Conservation (phyloP, 2,797 vertebrate species). For the Sebastes variabilis region DNA sequence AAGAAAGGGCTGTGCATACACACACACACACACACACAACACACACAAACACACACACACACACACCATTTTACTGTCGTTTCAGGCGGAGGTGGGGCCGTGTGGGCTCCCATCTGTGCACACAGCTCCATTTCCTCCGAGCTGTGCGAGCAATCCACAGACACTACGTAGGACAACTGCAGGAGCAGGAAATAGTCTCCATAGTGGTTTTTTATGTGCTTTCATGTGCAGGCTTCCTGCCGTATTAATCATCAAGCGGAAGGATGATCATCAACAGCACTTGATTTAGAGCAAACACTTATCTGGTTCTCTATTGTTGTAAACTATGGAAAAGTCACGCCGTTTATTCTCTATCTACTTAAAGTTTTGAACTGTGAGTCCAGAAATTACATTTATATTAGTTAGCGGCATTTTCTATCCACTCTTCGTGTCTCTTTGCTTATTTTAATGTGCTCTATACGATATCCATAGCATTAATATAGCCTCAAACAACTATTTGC, state of each 20-base stretch:
- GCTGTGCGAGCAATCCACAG: slow-evolving; percentile 19
- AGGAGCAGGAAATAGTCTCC: slow-evolving; percentile 34
- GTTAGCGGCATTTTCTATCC: not conserved
- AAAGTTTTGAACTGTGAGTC: slow-evolving; percentile 23
- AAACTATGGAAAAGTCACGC: slow-evolving; percentile 5
- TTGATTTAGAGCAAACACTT: slow-evolving; percentile 38
- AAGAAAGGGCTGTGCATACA: slow-evolving; percentile 4
- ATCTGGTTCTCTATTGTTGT: not conserved
- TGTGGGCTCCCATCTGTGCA: slow-evolving; percentile 41
- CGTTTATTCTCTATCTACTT: slow-evolving; percentile 33
- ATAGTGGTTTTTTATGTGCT: slow-evolving; percentile 20
- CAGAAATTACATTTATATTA: slow-evolving; percentile 26
- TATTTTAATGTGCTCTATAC: not conserved
- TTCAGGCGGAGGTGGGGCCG: slow-evolving; percentile 25
- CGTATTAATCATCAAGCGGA: slow-evolving; percentile 38
- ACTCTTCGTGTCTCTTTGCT: not conserved
- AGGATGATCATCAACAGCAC: slow-evolving; percentile 17
- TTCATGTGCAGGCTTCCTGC: slow-evolving; percentile 47
- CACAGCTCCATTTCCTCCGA: slow-evolving; percentile 59
- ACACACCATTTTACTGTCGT: not conserved
- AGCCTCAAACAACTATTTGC: not conserved
- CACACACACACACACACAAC: not conserved
- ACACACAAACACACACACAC: not conserved
- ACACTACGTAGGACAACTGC: slow-evolving; percentile 24
- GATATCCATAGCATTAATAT: not conserved